Conservation (phyloP, 2,113 vertebrate genomes). For the Thymallus thymallus region DNA sequence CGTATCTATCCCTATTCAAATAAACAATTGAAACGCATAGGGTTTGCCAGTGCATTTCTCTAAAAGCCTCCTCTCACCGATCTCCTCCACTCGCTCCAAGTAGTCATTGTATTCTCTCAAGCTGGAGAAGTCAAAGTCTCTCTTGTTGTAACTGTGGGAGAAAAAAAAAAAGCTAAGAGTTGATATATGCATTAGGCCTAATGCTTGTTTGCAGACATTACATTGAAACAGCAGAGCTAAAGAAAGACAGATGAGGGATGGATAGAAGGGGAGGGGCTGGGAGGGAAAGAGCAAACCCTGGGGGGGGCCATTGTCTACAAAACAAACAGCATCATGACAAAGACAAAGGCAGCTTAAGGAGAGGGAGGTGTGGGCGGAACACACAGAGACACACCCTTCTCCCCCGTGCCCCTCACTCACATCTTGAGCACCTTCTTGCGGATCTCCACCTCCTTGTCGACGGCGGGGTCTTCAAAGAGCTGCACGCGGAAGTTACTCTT, state of each 20-base stretch:
- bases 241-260: conserved; percentile 57
- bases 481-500: conserved; percentile 96
- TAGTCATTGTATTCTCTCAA: conserved; percentile 94
- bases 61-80: conserved; percentile 65
- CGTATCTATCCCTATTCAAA: too few relatives aligned
- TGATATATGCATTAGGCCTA: background rate
- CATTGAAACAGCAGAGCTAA: conserved; percentile 68
- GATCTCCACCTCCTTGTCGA: conserved; percentile 98
- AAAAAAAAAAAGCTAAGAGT: background rate
- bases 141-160: conserved; percentile 93
- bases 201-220: background rate
- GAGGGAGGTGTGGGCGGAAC: conserved; percentile 53
- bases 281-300: conserved; percentile 56
- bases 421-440: conserved; percentile 97
- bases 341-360: conserved; percentile 73
- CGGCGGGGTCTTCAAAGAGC: conserved; percentile 93
- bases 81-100: conserved; percentile 93
- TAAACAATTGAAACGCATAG: too few relatives aligned
- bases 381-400: conserved; percentile 53
- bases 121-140: conserved; percentile 89
- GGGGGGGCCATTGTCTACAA: conserved; percentile 75
- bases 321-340: conserved; percentile 76
- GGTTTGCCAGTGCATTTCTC: too few relatives aligned
- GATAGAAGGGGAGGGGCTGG: conserved; percentile 48
- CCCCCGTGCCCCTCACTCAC: conserved; percentile 71